These are phyloP conservation scores for Ursus arctos DNA, from an alignment of 2,113 vertebrate genomes.

Conservation along the genomic window DNA sequence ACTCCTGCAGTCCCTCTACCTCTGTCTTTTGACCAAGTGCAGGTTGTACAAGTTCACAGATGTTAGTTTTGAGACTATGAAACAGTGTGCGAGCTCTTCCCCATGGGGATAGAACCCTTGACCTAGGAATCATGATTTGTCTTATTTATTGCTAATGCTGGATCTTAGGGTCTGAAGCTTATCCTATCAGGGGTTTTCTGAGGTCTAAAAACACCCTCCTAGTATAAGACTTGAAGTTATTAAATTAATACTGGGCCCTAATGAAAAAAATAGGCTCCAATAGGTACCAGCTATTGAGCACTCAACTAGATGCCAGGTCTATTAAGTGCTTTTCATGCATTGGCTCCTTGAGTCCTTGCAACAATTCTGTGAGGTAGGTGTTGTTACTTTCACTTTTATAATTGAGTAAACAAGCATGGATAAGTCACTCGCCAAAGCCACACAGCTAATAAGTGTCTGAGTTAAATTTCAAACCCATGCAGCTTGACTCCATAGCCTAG, in stretches of 20 bases:
- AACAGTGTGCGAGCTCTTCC: background rate
- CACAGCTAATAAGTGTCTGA: background rate
- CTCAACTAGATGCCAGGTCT: background rate
- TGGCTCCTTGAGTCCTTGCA: background rate
- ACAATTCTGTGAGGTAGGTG: background rate
- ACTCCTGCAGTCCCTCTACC: background rate
- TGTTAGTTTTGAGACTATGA: background rate
- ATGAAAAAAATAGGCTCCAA: background rate
- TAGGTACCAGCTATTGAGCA: background rate
- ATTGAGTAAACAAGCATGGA: background rate
- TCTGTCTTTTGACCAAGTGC: background rate
- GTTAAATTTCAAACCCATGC: background rate
- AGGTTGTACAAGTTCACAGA: background rate
- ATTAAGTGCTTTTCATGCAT: background rate
- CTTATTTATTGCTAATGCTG: background rate
- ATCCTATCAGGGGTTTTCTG: background rate
- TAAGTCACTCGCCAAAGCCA: conserved; percentile 13
- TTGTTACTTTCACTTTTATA: background rate
- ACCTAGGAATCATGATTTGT: background rate
- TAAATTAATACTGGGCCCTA: conserved; percentile 22
- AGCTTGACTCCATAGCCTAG: background rate
- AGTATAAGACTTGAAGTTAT: background rate
- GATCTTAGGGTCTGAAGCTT: background rate
- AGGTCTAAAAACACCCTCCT: background rate
- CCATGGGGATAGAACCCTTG: background rate